These are phyloP conservation scores for Morphnarchus princeps DNA, from an alignment of 2,113 vertebrate species.

Conservation along the genomic window DNA sequence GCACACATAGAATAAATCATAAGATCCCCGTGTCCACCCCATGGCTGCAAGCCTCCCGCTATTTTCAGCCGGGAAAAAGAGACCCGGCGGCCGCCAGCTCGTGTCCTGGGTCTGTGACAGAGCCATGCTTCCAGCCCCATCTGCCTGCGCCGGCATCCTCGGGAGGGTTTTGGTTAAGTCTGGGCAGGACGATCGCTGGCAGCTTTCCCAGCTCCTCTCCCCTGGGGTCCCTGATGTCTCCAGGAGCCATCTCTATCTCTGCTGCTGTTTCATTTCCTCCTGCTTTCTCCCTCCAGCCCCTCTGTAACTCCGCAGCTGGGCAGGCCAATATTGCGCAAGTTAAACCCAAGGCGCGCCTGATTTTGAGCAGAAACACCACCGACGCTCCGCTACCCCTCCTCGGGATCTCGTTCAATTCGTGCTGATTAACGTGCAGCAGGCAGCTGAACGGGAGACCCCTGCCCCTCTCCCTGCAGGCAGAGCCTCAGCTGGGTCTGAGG, in stretches of 20 bases:
- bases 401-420: not conserved
- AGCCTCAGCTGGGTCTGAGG: not conserved
- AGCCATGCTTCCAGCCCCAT: not conserved
- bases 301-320: not conserved
- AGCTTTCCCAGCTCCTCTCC: not conserved
- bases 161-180: not conserved
- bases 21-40: not conserved
- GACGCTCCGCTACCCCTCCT: not conserved
- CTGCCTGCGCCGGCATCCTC: not conserved
- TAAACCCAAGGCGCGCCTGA: not conserved
- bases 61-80: not conserved
- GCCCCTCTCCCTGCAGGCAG: not conserved
- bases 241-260: not conserved
- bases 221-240: not conserved
- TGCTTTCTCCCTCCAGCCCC: not conserved
- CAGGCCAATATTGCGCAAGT: not conserved
- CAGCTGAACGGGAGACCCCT: fast-evolving
- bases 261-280: not conserved
- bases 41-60: fast-evolving
- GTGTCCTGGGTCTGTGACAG: not conserved
- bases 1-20: no score
- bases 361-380: not conserved
- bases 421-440: not conserved
- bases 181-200: not conserved
- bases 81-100: not conserved